Percentiles rank a stretch among this genome's conserved stretches.
Evolutionary conservation across 2,113 vertebrate genomes (phyloP).

Genomic region (Nannobrachium achirus): DNA sequence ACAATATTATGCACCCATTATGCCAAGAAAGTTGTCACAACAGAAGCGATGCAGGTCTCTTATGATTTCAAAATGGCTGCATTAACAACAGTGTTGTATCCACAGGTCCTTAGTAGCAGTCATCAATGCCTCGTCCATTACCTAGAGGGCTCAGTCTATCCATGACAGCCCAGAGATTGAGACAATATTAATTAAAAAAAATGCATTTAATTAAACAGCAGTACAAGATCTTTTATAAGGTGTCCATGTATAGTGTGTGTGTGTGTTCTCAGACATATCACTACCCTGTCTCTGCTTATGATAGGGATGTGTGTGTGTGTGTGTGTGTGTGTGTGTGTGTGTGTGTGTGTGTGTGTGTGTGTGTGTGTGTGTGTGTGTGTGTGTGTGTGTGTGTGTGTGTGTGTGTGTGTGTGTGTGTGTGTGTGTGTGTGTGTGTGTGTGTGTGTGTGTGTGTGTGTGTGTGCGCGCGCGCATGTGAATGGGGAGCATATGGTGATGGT

Average conservation of each 20-base stretch:
- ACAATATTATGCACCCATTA: too few species aligned
- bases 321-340: slow-evolving; percentile 18
- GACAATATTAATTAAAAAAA: too few species aligned
- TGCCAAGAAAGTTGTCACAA: too few species aligned
- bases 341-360: background rate
- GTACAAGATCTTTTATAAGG: background rate
- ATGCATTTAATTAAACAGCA: too few species aligned
- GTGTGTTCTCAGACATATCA: background rate
- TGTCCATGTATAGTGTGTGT: background rate
- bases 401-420: background rate
- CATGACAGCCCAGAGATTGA: too few species aligned
- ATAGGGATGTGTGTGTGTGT: background rate
- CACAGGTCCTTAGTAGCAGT: too few species aligned
- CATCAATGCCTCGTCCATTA: too few species aligned
- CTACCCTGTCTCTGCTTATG: too few species aligned
- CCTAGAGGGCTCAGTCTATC: too few species aligned
- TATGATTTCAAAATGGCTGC: too few species aligned
- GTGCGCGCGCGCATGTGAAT: slow-evolving; percentile 26
- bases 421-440: background rate
- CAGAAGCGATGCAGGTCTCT: too few species aligned
- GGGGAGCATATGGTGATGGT: slow-evolving; percentile 63
- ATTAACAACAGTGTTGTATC: too few species aligned
- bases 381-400: background rate
- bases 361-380: slow-evolving; percentile 20
- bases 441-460: slow-evolving; percentile 2